phyloP scores from a whole-genome alignment of 2,113 vertebrate species.

The Rynchops niger region DNA sequence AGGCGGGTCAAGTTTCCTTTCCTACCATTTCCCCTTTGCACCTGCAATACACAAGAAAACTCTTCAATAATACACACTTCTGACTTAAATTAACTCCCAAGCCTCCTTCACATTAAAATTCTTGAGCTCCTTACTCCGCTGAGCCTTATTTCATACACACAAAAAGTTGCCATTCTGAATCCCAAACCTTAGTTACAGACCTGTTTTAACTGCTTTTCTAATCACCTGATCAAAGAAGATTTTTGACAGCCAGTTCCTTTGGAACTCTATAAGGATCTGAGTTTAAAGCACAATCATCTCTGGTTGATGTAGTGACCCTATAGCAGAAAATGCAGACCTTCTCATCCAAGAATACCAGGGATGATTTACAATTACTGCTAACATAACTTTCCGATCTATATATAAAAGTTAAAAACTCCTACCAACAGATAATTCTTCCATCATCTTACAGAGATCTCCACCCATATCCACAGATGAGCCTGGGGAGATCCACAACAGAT shows the following conservation, averaged over 20 bases:
- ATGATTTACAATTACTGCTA: neutral
- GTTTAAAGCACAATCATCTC: neutral
- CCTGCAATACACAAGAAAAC: neutral
- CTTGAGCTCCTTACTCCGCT: neutral
- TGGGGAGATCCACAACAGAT: conserved; percentile 54
- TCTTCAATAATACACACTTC: conserved; percentile 17
- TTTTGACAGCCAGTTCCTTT: neutral
- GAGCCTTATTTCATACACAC: neutral
- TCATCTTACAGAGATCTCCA: conserved; percentile 8
- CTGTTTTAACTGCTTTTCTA: neutral
- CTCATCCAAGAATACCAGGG: neutral
- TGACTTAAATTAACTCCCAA: neutral
- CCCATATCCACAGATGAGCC: conserved; percentile 28
- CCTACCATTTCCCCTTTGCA: neutral
- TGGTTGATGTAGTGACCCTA: neutral
- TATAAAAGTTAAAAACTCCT: neutral
- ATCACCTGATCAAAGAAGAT: neutral
- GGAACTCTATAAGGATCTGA: neutral
- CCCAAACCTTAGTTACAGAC: neutral
- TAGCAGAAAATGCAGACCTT: neutral
- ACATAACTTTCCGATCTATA: neutral
- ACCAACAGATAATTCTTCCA: neutral
- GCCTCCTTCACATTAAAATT: neutral
- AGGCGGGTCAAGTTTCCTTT: neutral
- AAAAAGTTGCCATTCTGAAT: neutral